phyloP scores from a whole-genome alignment of 1,140 invertebrate genomes.

The Brachystomella parvula region DNA sequence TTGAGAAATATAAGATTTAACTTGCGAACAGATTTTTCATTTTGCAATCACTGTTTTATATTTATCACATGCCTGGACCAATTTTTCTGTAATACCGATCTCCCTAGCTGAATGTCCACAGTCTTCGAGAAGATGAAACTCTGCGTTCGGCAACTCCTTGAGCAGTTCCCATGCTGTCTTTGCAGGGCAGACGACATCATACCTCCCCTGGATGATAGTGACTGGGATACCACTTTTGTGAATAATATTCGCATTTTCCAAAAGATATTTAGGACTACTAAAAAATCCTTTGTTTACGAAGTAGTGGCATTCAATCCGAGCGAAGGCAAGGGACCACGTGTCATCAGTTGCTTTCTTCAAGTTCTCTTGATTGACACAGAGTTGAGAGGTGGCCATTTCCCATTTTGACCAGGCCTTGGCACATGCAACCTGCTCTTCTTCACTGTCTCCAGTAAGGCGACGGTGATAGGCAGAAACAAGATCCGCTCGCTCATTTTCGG shows the following conservation, averaged over 20 bases:
- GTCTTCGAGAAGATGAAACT: conserved; percentile 10
- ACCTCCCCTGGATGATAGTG: conserved; percentile 16
- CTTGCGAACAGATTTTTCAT: too few species aligned
- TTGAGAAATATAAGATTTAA: too few species aligned
- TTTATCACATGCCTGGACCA: conserved; percentile 18
- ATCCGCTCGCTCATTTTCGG: conserved; percentile 40
- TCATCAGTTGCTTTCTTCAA: conserved; percentile 28
- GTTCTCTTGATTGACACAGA: conserved; percentile 39
- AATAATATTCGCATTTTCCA: conserved; percentile 12
- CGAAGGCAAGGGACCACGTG: conserved; percentile 42
- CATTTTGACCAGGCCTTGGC: conserved; percentile 43
- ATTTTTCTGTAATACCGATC: conserved; percentile 1
- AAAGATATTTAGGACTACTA: not conserved
- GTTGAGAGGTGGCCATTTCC: conserved; percentile 43
- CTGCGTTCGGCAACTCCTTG: conserved; percentile 4
- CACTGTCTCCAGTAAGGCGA: conserved; percentile 41
- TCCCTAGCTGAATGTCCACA: conserved; percentile 14
- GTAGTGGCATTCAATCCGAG: conserved; percentile 42
- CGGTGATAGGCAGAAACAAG: conserved; percentile 43
- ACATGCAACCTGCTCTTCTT: conserved; percentile 35
- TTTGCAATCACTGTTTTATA: too few species aligned
- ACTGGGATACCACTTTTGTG: conserved; percentile 13
- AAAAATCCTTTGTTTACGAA: conserved; percentile 15
- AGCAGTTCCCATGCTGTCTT: conserved; percentile 18
- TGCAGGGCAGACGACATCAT: conserved; percentile 15